Evolutionary conservation across 2,113 vertebrate genomes (phyloP).

Genomic region (Chloropsis hardwickii): DNA sequence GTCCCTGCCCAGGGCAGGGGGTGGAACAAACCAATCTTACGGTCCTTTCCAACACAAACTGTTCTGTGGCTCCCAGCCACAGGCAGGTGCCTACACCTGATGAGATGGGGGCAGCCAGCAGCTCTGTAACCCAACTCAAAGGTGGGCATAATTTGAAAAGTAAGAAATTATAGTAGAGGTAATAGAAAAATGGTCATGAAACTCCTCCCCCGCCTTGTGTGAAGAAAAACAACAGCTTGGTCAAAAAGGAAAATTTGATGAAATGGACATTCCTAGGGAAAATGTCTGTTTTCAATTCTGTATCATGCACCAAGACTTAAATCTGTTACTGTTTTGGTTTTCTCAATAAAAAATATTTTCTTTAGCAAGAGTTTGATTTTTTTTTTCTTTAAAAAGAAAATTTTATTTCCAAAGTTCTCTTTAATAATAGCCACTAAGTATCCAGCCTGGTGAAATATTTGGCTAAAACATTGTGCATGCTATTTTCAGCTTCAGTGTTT

Average conservation of each 20-base stretch:
- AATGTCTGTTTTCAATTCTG: neutral
- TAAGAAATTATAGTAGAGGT: neutral
- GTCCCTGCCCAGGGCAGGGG: neutral
- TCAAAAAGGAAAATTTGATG: conserved; percentile 15
- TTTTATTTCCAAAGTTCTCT: neutral
- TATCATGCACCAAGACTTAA: neutral
- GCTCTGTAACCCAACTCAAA: neutral
- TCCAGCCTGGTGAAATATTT: neutral
- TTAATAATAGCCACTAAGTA: neutral
- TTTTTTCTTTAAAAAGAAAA: neutral
- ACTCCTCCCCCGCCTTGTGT: neutral
- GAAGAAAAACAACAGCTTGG: neutral
- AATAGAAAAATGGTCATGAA: neutral
- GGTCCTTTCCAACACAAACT: neutral
- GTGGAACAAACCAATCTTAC: accelerated
- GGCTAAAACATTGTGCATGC: neutral
- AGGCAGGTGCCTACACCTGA: neutral
- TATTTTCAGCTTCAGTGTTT: neutral
- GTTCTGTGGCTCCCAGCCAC: neutral
- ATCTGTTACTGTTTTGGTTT: neutral
- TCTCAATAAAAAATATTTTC: neutral
- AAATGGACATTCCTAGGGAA: neutral
- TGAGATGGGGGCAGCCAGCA: neutral
- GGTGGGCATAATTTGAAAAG: neutral
- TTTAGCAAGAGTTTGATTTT: neutral